Evolutionary conservation across 2,797 vertebrate genomes (phyloP).

Genomic region (Ficedula albicollis): DNA sequence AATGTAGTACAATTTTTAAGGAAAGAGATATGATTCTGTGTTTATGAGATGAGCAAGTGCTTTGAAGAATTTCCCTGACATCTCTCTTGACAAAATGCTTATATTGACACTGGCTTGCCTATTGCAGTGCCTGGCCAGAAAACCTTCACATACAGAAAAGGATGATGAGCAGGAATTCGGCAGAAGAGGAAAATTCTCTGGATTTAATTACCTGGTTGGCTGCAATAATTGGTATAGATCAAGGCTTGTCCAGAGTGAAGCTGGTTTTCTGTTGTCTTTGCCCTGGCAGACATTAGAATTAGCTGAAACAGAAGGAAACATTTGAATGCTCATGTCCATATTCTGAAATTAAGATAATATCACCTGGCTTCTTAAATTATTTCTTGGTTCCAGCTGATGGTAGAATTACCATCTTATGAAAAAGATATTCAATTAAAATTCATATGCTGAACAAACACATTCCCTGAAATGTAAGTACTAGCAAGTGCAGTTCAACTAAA

Average conservation of each 20-base stretch:
- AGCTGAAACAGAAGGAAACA: background rate
- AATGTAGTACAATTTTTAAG: background rate
- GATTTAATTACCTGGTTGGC: background rate
- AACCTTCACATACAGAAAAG: background rate
- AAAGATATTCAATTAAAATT: background rate
- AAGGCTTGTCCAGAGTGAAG: background rate
- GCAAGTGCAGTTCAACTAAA: background rate
- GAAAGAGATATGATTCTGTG: background rate
- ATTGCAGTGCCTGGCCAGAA: background rate
- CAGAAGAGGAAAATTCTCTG: background rate
- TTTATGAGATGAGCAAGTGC: background rate
- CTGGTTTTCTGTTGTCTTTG: background rate
- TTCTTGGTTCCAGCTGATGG: background rate
- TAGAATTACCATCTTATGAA: background rate
- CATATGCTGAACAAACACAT: background rate
- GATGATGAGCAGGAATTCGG: background rate
- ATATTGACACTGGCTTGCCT: background rate
- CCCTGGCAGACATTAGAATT: background rate
- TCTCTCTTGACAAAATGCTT: background rate
- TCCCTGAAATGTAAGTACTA: background rate
- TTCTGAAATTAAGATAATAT: background rate
- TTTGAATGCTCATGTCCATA: background rate
- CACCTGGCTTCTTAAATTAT: background rate
- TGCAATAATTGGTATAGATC: background rate
- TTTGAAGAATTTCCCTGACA: background rate